Evolutionary conservation across 2,888 invertebrate species (phyloP), one percentile per base, ranked within the genome.

Genomic region (Callyntrura sp.): DNA sequence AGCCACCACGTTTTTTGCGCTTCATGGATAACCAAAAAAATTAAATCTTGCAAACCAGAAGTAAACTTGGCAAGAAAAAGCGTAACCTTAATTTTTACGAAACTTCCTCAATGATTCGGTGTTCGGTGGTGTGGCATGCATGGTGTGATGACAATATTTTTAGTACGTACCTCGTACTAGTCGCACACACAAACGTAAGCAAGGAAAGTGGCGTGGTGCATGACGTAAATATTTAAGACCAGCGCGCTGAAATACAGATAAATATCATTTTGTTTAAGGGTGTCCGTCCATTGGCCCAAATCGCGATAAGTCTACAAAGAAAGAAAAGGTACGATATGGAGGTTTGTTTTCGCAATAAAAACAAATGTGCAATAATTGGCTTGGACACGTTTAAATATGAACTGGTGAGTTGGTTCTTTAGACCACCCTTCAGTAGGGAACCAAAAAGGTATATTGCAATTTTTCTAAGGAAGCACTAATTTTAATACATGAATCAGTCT

Each of bases 21-120:
- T 4, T 70, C 1, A 65, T 35, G 65, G 14, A n/a, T n/a, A 28
- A 23, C 1, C 14, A 25, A 28, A 8, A 25, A 68, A 73, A 45
- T 0, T 48, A 17, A 43, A 70, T 70, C 48, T 73, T 70, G 73
- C 73, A 25, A 86, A 62, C 28, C 55, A 51, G 25, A 73, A 82
- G 73, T 82, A 88, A 88, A 82, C 73, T 88, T 88, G 87, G 82
- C 87, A 88, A 88, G 87, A 82, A 23, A 79, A 45, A 25, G 23
- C 57, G 81, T 70, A 82, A 88, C 81, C 87, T 82, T 82, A 88
- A 45, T 79, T 62, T 79, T 65, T 23, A 35, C 55, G 1, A 35
- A 43, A 48, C 28, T 43, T 55, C 51, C 35, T 57, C 20, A 11
- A 9, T 51, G n/a, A 23, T n/a, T 65, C 11, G 73, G 68, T 68